Evolutionary conservation across 2,888 invertebrate species (phyloP).

Genomic region (Agrochola lota): DNA sequence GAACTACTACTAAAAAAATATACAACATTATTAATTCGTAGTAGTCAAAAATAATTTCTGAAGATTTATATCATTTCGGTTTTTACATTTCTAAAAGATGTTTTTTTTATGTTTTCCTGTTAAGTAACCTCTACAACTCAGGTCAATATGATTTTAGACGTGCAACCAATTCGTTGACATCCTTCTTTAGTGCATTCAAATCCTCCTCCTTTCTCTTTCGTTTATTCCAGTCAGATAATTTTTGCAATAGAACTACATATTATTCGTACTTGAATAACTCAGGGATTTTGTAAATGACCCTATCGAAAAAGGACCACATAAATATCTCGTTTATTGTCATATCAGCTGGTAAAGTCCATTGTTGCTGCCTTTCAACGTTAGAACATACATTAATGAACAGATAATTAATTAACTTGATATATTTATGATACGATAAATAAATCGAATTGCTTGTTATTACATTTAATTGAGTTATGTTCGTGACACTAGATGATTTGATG

Average conservation of each 20-base stretch:
- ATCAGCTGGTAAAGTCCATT: slow-evolving; percentile 23
- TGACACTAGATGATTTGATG: not conserved
- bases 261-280: no score
- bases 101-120: not conserved
- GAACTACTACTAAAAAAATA: not conserved
- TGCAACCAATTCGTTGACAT: not conserved
- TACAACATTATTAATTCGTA: no score
- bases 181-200: not conserved
- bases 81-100: not conserved
- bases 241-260: not conserved
- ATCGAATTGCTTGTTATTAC: slow-evolving; percentile 25
- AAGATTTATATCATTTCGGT: no score
- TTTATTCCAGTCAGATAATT: no score
- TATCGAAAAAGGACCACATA: not conserved
- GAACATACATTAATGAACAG: not conserved
- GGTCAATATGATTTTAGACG: no score
- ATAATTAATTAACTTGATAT: slow-evolving; percentile 33
- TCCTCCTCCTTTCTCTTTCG: no score
- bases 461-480: slow-evolving; percentile 29
- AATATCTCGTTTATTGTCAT: not conserved
- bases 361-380: not conserved
- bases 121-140: not conserved
- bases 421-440: slow-evolving; percentile 33
- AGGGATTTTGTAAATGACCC: not conserved
- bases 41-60: no score